Conservation (phyloP, 2,888 invertebrate species). For the Palloptera scutellata region DNA sequence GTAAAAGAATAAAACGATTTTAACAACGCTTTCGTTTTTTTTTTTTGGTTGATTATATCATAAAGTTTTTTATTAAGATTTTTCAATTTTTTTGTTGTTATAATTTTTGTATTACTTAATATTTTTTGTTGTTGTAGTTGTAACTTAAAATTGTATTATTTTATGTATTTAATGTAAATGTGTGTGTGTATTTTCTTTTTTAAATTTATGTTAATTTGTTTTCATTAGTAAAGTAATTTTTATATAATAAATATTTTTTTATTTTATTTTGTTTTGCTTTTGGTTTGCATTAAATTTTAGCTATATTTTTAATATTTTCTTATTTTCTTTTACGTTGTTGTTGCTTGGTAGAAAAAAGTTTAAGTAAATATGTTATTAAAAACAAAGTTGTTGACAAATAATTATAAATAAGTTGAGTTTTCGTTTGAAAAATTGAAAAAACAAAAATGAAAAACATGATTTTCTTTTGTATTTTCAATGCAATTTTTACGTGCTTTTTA, state of each 20-base stretch:
- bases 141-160: conserved; percentile 32
- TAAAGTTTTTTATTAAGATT: conserved; percentile 61
- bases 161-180: conserved; percentile 41
- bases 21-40: conserved; percentile 12
- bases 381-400: conserved; percentile 9
- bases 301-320: conserved; percentile 32
- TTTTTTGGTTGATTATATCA: conserved; percentile 55
- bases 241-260: conserved; percentile 29
- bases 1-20: neutral
- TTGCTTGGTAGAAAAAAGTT: conserved; percentile 25
- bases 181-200: conserved; percentile 29
- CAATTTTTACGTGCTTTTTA: neutral
- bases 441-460: neutral
- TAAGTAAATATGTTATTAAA: conserved; percentile 12
- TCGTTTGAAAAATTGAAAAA: too few relatives aligned
- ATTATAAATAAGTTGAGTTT: neutral
- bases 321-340: conserved; percentile 35
- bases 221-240: conserved; percentile 29
- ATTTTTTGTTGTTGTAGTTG: conserved; percentile 40
- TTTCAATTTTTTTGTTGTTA: conserved; percentile 45
- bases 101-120: conserved; percentile 41
- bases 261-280: conserved; percentile 34
- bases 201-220: conserved; percentile 20
- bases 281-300: conserved; percentile 32
- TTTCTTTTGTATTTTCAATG: neutral